These are phyloP conservation scores for Caenorhabditis sp. DNA, from an alignment of 2,888 invertebrate species.

Conservation along the genomic window DNA sequence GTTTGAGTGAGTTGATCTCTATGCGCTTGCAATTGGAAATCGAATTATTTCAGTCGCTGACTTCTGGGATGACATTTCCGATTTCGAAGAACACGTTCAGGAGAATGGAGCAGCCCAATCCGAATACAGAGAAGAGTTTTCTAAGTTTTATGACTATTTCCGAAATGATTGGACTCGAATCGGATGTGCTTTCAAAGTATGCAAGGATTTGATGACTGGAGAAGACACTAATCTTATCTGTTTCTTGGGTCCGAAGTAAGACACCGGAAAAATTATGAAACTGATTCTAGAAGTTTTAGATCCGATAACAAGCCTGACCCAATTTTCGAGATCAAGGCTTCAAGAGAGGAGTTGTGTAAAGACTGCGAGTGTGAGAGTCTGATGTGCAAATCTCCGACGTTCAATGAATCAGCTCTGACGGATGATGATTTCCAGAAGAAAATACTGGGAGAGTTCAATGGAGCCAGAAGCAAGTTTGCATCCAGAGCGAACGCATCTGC, in stretches of 20 bases:
- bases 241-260: conserved; percentile 25
- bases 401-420: not conserved
- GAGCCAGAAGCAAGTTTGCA: conserved; percentile 30
- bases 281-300: not conserved
- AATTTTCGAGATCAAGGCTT: not conserved
- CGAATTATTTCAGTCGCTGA: conserved; percentile 6
- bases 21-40: too few relatives aligned
- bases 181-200: conserved; percentile 30
- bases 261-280: not conserved
- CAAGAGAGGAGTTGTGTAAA: not conserved
- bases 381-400: not conserved
- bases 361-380: not conserved
- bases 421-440: conserved; percentile 24
- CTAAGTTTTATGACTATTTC: conserved; percentile 16
- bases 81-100: conserved; percentile 18
- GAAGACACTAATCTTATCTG: conserved; percentile 35
- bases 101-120: conserved; percentile 9
- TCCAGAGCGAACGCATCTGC: not conserved
- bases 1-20: not conserved
- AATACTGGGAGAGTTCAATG: conserved; percentile 28
- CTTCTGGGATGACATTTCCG: not conserved
- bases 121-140: not conserved
- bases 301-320: not conserved
- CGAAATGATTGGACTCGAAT: conserved; percentile 28
- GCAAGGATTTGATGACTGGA: conserved; percentile 19